Evolutionary conservation across 1,140 invertebrate genomes (phyloP).

Genomic region (Anoplolepis gracilipes): DNA sequence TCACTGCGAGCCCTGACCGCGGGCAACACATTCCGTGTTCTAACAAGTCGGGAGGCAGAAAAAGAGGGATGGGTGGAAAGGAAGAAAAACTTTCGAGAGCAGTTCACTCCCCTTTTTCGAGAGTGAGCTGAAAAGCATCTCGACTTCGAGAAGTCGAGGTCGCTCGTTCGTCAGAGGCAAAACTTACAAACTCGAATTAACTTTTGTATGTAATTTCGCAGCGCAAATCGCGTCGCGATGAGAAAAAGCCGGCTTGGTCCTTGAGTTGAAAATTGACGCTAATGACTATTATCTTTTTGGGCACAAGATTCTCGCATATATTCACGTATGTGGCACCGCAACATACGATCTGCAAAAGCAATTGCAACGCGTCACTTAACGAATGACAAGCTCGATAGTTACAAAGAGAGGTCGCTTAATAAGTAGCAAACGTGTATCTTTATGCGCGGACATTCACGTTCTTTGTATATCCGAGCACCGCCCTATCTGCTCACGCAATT

Average conservation of each 20-base stretch:
- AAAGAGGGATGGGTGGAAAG: conserved; percentile 4
- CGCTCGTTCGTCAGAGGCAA: conserved; percentile 10
- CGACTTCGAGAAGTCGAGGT: conserved; percentile 43
- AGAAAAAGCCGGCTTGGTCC: background rate
- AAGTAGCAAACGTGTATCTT: conserved; percentile 15
- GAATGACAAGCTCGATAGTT: conserved; percentile 15
- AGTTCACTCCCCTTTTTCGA: background rate
- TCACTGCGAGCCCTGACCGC: conserved; percentile 49
- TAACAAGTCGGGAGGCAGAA: conserved; percentile 41
- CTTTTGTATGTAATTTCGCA: background rate
- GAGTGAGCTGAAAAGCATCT: background rate
- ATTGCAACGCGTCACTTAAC: background rate
- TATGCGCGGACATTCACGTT: conserved; percentile 14
- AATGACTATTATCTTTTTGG: conserved; percentile 61
- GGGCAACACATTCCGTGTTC: conserved; percentile 47
- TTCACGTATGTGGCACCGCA: background rate
- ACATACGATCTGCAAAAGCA: conserved; percentile 22
- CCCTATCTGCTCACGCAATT: conserved; percentile 36
- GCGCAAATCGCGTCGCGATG: background rate
- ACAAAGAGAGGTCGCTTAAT: conserved; percentile 47
- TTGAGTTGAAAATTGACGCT: conserved; percentile 62
- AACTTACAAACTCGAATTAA: conserved; percentile 39
- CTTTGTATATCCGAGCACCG: background rate
- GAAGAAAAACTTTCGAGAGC: background rate
- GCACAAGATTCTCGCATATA: conserved; percentile 3